Evolutionary conservation across 1,140 invertebrate genomes (phyloP), one percentile per base, ranked within the genome.

Genomic region (Carcinoscorpius rotundicauda): DNA sequence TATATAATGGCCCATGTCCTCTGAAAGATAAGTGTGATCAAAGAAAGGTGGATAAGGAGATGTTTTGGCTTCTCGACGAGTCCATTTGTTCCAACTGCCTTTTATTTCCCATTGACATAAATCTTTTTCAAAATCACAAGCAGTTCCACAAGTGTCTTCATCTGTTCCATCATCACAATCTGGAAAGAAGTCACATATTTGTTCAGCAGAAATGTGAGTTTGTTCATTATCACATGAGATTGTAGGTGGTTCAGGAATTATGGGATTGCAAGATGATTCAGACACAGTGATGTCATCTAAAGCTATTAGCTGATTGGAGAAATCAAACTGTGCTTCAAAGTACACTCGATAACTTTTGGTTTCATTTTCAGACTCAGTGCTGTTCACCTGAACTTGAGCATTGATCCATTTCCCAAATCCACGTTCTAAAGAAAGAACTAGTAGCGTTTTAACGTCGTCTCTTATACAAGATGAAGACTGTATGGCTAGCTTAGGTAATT

Each of bases 121-220:
- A 10, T 61, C 58, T 0, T 10, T 52, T 58, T 71, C 63, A 55
- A 67, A 68, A 57, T 70, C 66, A 52, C 68, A 68, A 8, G 62
- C 49, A 10, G 57, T 58, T 5, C 70, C 70, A 55, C 70, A 71
- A 8, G 62, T 51, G 3, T 8, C 52, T 66, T 71, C 70, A 48
- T 71, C 70, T 4, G 52, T 59, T 8, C 61, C 64, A 57, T 71
- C 66, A 52, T 50, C 3, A 51, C 70, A 71, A 56, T 71, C 66
- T n/a, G 48, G 49, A 52, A 53, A 70, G 59, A 71, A 71, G 51
- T 71, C 70, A 61, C 70, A 71, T 8, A 68, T 58, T 52, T 63
- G 11, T 4, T 70, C 63, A 51, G 52, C 56, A 11, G 63, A 63
- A 61, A 69, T 65, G 5, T 62, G 57, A 9, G 51, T 61, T 50